Evolutionary conservation across 2,888 invertebrate genomes (phyloP), one percentile per base, ranked within the genome.

Genomic region (Junonia oenone): DNA sequence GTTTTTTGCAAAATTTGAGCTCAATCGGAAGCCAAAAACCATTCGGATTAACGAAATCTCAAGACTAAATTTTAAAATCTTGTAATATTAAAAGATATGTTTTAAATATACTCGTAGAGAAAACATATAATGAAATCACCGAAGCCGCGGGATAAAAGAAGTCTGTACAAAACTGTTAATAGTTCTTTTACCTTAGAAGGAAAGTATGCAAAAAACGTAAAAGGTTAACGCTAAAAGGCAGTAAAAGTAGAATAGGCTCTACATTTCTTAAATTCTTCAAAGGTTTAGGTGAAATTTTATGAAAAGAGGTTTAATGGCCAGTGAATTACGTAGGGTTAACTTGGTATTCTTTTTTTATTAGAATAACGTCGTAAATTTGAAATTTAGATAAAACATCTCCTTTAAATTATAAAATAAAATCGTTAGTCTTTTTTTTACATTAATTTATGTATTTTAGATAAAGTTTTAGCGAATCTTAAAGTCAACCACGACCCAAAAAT

Each of bases 181-280:
- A 47, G 46, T 53, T 53, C 31, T 38, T 46, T 19, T 40, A 53
- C 29, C 38, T 53, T 53, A 14, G 53, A 40, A 19, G 14, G 11
- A 46, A 53, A 52, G 37, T 46, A 40, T 46, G 37, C 38, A 19
- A 31, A 29, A 22, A 46, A 38, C 38, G 38, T 38, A 47, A 53
- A 52, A 53, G 46, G 38, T 14, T 37, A 47, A 53, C 37, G 46
- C 14, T 46, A 38, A 53, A 53, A 53, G 38, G 27, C 22, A 29
- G 47, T 14, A 19, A 19, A 38, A 40, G 22, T 53, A 37, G 29
- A 53, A 53, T 47, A 47, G 46, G 38, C 38, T 38, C 17, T 38
- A 29, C 38, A 8, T 19, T 31, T 17, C 22, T 38, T 5, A 47
- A 53, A 47, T 53, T 53, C 38, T 19, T 14, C 22, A 31, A 47